These are phyloP conservation scores for Pyrgus malvae DNA, from an alignment of 2,888 invertebrate species.

Conservation along the genomic window DNA sequence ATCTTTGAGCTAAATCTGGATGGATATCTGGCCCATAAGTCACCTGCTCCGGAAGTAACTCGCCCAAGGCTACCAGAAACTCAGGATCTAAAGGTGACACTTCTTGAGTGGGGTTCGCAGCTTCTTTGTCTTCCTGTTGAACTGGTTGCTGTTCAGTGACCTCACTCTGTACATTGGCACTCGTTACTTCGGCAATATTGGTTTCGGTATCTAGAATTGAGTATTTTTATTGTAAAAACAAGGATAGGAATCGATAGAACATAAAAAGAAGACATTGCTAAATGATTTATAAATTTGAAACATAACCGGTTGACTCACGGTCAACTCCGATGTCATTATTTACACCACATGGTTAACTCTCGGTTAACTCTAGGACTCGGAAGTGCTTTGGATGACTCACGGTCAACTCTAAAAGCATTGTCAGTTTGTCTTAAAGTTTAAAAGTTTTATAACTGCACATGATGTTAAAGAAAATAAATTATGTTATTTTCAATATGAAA, in stretches of 20 bases:
- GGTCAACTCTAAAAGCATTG: too few relatives aligned
- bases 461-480: too few relatives aligned
- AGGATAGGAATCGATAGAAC: too few relatives aligned
- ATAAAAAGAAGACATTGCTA: too few relatives aligned
- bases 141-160: neutral
- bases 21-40: slow-evolving; percentile 28
- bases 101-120: neutral
- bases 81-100: slow-evolving; percentile 23
- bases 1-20: slow-evolving; percentile 19
- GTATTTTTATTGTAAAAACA: too few relatives aligned
- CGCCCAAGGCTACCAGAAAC: slow-evolving; percentile 29
- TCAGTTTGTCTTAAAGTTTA: too few relatives aligned
- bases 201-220: neutral
- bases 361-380: neutral
- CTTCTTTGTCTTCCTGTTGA: neutral
- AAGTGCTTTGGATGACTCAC: neutral
- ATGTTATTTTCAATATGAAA: too few relatives aligned
- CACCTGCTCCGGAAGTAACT: slow-evolving; percentile 6
- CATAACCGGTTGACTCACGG: neutral
- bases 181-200: neutral
- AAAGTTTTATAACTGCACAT: too few relatives aligned
- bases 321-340: slow-evolving; percentile 8
- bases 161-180: neutral
- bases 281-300: too few relatives aligned
- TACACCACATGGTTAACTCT: neutral